Conservation (phyloP, 2,888 invertebrate species). For the Cactoblastis cactorum region DNA sequence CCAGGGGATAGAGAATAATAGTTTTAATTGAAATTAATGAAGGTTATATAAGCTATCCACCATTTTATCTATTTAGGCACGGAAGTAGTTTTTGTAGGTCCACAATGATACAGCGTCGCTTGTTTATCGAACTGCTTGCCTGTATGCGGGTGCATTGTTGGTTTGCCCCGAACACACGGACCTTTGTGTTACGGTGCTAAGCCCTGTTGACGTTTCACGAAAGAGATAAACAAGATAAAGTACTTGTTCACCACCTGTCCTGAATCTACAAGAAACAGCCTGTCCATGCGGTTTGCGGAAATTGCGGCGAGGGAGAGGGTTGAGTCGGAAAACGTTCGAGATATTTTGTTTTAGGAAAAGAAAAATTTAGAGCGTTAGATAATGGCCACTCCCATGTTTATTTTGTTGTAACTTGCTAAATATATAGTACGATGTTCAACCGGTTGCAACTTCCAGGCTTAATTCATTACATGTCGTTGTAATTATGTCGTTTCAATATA, state of each 20-base stretch:
- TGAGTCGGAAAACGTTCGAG: conserved; percentile 37
- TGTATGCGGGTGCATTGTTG: conserved; percentile 62
- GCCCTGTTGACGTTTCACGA: conserved; percentile 31
- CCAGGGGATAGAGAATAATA: background rate
- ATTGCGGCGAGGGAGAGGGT: conserved; percentile 42
- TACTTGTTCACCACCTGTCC: conserved; percentile 38
- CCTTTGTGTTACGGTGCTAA: conserved; percentile 39
- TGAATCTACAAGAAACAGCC: conserved; percentile 33
- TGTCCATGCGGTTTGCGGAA: conserved; percentile 42
- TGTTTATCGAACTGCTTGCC: conserved; percentile 43
- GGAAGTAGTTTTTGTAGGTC: conserved; percentile 31
- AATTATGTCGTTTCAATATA: background rate
- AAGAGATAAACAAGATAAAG: conserved; percentile 56
- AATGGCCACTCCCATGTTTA: conserved; percentile 38
- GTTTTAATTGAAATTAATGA: conserved; percentile 6
- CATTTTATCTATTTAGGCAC: conserved; percentile 6
- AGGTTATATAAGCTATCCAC: background rate
- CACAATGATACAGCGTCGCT: conserved; percentile 34
- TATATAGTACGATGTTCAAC: conserved; percentile 8
- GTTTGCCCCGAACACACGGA: conserved; percentile 37
- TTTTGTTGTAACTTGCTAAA: conserved; percentile 23
- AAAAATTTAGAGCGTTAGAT: conserved; percentile 54
- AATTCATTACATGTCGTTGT: background rate
- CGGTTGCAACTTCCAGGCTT: background rate
- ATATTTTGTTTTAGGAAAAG: conserved; percentile 46